Evolutionary conservation across 2,888 invertebrate species (phyloP), one percentile per base, ranked within the genome.

Genomic region (Galeruca laticollis): DNA sequence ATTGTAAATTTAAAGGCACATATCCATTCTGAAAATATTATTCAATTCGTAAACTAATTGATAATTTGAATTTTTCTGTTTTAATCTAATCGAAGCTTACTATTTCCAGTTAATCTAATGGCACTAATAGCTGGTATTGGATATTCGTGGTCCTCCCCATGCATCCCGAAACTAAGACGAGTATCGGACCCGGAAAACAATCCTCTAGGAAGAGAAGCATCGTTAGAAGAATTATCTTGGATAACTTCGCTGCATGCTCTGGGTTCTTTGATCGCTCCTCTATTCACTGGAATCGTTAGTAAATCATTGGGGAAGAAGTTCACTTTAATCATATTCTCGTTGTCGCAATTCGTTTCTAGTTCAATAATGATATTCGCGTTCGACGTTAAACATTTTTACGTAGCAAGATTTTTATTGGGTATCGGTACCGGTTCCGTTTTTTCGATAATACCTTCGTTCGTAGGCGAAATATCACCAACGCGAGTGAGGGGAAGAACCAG

Each of bases 391-490:
- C 56, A 73, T 13, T 78, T 75, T 65, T 90, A 88, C 84, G 87
- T 84, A 8, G 90, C 89, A 61, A 87, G 88, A 65, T 87, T 88
- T 76, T 85, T 87, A 71, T 89, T 89, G 84, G 93, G 93, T 51
- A 78, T 92, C 0, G 90, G 89, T 0, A 88, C 90, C 0, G 92
- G 93, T 0, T 89, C 91, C 80, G 86, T 91, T 15, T 93, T 92
- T 85, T 90, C 92, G 0, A 89, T 91, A 0, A 90, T 91, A 0
- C 95, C 96, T 0, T 92, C 95, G 88, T 97, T 96, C 85, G 90
- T 95, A 71, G 94, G 94, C 52, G 96, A 97, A 85, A 93, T 95
- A 40, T 90, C 95, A 4, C 92, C 94, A 87, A 90, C 91, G 66
- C 91, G 91, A 26, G 89, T 91, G n/a, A 88, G 97, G 70, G 96